phyloP scores from a whole-genome alignment of 2,797 vertebrate genomes.

The Gadopsis marmoratus region DNA sequence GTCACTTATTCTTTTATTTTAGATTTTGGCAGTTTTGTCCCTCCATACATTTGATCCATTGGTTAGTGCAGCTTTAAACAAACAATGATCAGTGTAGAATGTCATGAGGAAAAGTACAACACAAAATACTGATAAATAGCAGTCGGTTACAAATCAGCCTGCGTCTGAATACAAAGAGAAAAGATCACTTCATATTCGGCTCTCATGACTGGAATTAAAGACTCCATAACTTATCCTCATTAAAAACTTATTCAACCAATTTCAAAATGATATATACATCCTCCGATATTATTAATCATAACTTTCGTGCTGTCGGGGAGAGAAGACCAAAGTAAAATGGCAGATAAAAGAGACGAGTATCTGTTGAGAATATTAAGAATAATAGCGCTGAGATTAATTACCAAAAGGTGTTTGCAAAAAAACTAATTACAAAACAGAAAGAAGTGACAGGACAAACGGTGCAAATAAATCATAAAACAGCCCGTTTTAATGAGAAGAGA shows the following conservation, averaged over 20 bases:
- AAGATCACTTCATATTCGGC: neutral
- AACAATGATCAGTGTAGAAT: neutral
- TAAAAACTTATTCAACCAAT: conserved; percentile 10
- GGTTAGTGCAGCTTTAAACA: conserved; percentile 8
- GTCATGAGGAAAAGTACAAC: neutral
- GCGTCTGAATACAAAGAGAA: neutral
- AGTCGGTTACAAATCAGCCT: neutral
- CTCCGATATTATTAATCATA: conserved; percentile 10
- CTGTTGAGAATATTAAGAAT: conserved; percentile 2
- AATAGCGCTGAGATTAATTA: neutral
- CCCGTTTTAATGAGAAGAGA: neutral
- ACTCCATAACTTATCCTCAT: neutral
- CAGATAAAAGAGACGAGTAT: neutral
- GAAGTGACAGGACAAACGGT: neutral
- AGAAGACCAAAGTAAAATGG: conserved; percentile 8
- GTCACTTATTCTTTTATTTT: too few species aligned
- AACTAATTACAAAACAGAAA: neutral
- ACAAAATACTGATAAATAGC: too few species aligned
- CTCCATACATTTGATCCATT: conserved; percentile 1
- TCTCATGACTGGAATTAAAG: neutral
- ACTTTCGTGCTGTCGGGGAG: neutral
- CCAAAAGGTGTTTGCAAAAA: neutral
- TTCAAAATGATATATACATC: conserved; percentile 25
- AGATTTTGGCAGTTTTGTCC: too few species aligned
- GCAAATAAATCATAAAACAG: neutral